These are phyloP conservation scores for Bombycilla garrulus DNA, from an alignment of 2,113 vertebrate species.

Conservation along the genomic window DNA sequence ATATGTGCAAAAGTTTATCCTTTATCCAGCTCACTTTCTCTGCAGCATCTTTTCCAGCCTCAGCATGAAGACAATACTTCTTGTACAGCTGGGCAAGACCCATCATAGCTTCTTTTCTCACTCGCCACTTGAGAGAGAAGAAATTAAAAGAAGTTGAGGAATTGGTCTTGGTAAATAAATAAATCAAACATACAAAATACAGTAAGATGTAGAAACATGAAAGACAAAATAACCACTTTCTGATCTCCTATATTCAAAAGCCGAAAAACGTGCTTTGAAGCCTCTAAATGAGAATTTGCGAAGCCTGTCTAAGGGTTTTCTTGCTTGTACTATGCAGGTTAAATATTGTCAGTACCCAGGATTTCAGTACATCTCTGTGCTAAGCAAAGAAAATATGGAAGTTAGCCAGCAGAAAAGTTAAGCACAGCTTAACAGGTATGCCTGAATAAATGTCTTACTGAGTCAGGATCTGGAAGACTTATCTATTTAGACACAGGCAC, in stretches of 20 bases:
- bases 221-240: not conserved
- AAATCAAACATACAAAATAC: not conserved
- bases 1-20: conserved; percentile 98
- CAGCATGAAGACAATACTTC: conserved; percentile 97
- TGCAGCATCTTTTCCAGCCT: conserved; percentile 95
- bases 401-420: not conserved
- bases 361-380: not conserved
- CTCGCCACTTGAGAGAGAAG: conserved; percentile 86
- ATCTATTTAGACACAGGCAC: not conserved
- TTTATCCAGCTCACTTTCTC: conserved; percentile 99
- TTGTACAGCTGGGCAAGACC: conserved; percentile 96
- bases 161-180: not conserved
- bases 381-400: not conserved
- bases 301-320: not conserved
- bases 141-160: not conserved
- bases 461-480: not conserved
- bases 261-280: not conserved
- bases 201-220: not conserved
- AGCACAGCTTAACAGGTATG: not conserved
- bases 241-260: not conserved
- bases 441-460: not conserved
- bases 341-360: not conserved
- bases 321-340: not conserved
- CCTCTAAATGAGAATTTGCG: not conserved
- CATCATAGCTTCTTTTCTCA: conserved; percentile 99